Percentiles rank a stretch among this genome's conserved stretches.
phyloP scores from a whole-genome alignment of 2,797 vertebrate genomes.

The Echeneis naucrates region DNA sequence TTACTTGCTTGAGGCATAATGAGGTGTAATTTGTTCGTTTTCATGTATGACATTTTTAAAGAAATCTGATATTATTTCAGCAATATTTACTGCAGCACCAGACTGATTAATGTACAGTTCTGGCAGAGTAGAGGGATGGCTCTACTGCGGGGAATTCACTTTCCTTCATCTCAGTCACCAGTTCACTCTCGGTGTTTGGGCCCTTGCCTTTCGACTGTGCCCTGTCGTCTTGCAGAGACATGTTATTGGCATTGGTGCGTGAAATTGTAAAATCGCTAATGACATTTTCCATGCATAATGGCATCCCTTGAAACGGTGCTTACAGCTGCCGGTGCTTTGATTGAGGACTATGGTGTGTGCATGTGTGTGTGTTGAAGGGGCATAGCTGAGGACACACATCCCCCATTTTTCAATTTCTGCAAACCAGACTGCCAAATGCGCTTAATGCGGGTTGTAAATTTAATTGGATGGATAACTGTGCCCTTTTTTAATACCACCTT shows the following conservation, averaged over 20 bases:
- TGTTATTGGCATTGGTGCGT: slow-evolving; percentile 63
- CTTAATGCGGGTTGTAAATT: slow-evolving; percentile 68
- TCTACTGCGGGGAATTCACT: slow-evolving; percentile 23
- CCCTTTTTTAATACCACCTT: slow-evolving; percentile 45
- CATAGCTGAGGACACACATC: slow-evolving; percentile 57
- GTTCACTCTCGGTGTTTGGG: slow-evolving; percentile 39
- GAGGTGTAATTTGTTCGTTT: no score
- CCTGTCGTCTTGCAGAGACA: slow-evolving; percentile 55
- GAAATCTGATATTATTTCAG: not conserved
- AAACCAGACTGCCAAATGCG: slow-evolving; percentile 61
- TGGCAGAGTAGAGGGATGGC: not conserved
- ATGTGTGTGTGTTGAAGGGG: slow-evolving; percentile 34
- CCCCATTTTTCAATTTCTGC: slow-evolving; percentile 69
- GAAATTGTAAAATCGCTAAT: slow-evolving; percentile 81
- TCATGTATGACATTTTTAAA: no score
- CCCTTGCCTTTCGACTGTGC: slow-evolving; percentile 42
- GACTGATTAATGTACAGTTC: slow-evolving; percentile 1
- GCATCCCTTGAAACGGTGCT: slow-evolving; percentile 64
- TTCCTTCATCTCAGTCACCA: slow-evolving; percentile 28
- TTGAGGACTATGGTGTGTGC: slow-evolving; percentile 43
- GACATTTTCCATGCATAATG: slow-evolving; percentile 77
- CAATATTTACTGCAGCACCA: not conserved
- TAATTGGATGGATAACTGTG: slow-evolving; percentile 66
- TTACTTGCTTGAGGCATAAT: no score
- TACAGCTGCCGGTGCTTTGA: slow-evolving; percentile 67